A percentile compares a stretch with the other conserved stretches of the same genome.
phyloP scores from a whole-genome alignment of 2,797 vertebrate species.

The Acrocephalus scirpaceus region DNA sequence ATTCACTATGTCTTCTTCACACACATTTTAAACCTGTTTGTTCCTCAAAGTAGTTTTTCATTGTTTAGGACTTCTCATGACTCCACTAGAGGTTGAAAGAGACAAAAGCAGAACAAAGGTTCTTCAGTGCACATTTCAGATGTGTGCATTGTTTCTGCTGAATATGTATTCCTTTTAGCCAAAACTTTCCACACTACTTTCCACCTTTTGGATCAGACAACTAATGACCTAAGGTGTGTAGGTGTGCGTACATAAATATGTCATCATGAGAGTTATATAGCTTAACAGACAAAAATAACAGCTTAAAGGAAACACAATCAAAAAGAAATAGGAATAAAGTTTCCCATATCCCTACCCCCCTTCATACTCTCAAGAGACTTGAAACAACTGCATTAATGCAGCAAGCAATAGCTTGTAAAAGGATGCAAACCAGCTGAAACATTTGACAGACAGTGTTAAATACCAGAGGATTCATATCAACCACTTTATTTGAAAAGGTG shows the following conservation, averaged over 20 bases:
- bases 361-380: conserved; percentile 40
- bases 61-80: neutral
- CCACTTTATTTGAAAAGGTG: conserved; percentile 80
- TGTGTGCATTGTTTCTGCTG: neutral
- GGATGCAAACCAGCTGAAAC: conserved; percentile 81
- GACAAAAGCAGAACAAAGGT: conserved; percentile 30
- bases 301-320: conserved; percentile 3
- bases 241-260: neutral
- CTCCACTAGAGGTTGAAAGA: neutral
- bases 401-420: conserved; percentile 81
- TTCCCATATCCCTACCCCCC: neutral
- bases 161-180: conserved; percentile 9
- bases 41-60: neutral
- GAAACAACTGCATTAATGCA: conserved; percentile 77
- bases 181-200: conserved; percentile 31
- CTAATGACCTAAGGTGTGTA: conserved; percentile 3
- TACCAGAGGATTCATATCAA: conserved; percentile 80
- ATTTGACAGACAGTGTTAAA: conserved; percentile 83
- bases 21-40: neutral
- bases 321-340: conserved; percentile 48
- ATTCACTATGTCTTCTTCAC: neutral
- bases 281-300: conserved; percentile 46
- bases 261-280: neutral
- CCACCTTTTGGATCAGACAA: conserved; percentile 1
- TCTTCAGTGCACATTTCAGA: conserved; percentile 33